Evolutionary conservation across 2,888 invertebrate species (phyloP), one percentile per base, ranked within the genome.

Genomic region (Spilosoma lubricipeda): DNA sequence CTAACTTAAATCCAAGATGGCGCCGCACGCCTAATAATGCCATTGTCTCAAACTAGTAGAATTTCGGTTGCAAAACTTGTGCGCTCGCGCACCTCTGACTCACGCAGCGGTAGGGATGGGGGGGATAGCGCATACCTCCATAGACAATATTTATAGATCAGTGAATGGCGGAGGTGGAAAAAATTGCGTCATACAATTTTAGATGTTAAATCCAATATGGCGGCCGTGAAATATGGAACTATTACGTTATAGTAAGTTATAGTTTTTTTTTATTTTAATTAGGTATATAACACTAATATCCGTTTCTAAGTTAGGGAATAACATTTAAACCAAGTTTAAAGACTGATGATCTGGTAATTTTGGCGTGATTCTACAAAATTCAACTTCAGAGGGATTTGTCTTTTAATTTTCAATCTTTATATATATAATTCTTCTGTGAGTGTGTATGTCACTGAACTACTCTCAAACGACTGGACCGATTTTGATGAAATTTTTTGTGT

Each of bases 1-100:
- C 68, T 59, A 75, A 79, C 77, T 86, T 63, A 88, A 89, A 89
- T 87, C 86, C 89, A 95, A 95, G 90, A 95, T 94, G 94, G 95
- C 95, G 92, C 86, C 92, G 88, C 88, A 84, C 88, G 89, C 89
- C 93, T 93, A 94, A 94, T 94, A 94, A 94, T 91, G 92, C 94
- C 91, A 95, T 95, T 95, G 95, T 95, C 93, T 95, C 86, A 89
- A 93, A 95, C 95, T 90, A 87, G 95, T 95, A 95, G 95, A 95
- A 95, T 95, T 95, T 95, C 88, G 95, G 95, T 95, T 95, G 93
- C 94, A 91, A 95, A 92, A 95, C 90, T 85, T 89, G 59, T 59
- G 92, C 93, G 93, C 93, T 90, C 89, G 93, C 93, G 93, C 92
- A 85, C 75, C 87, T 85, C 90, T 94, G 94, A 94, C 88, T 95